Percentiles rank a stretch among this genome's conserved stretches.
These are phyloP conservation scores for Pomatostomus ruficeps DNA, from an alignment of 2,113 vertebrate genomes.

Conservation along the genomic window DNA sequence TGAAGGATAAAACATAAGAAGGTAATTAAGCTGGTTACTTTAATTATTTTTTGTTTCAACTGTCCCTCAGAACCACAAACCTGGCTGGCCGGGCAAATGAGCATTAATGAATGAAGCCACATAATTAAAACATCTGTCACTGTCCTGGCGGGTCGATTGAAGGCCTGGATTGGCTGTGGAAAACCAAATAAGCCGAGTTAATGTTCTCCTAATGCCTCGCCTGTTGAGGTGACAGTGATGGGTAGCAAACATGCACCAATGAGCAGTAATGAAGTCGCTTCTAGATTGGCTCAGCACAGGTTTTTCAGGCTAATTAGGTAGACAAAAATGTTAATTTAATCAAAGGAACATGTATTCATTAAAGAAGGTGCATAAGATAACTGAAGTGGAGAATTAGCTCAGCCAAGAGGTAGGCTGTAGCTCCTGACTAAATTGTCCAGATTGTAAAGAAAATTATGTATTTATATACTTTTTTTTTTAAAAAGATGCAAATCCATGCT, in stretches of 20 bases:
- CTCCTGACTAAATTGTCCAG: slow-evolving; percentile 39
- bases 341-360: slow-evolving; percentile 72
- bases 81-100: slow-evolving; percentile 49
- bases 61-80: slow-evolving; percentile 43
- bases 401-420: slow-evolving; percentile 50
- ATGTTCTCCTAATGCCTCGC: slow-evolving; percentile 67
- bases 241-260: slow-evolving; percentile 62
- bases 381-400: slow-evolving; percentile 70
- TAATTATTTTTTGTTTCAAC: slow-evolving; percentile 69
- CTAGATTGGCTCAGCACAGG: slow-evolving; percentile 67
- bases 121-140: slow-evolving; percentile 77
- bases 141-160: slow-evolving; percentile 54
- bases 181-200: slow-evolving; percentile 70
- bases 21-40: slow-evolving; percentile 57
- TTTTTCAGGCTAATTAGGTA: slow-evolving; percentile 75
- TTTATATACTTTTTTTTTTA: background rate
- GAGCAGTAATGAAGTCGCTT: slow-evolving; percentile 72
- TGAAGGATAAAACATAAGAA: slow-evolving; percentile 41
- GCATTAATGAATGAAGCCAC: slow-evolving; percentile 62
- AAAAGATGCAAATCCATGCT: background rate
- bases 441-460: slow-evolving; percentile 1
- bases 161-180: slow-evolving; percentile 54
- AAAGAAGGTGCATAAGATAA: slow-evolving; percentile 67
- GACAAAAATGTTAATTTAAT: slow-evolving; percentile 80
- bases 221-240: slow-evolving; percentile 69